These are phyloP conservation scores for Meandrina meandrites DNA, from an alignment of 92 coral and sea anemone species.

Conservation along the genomic window DNA sequence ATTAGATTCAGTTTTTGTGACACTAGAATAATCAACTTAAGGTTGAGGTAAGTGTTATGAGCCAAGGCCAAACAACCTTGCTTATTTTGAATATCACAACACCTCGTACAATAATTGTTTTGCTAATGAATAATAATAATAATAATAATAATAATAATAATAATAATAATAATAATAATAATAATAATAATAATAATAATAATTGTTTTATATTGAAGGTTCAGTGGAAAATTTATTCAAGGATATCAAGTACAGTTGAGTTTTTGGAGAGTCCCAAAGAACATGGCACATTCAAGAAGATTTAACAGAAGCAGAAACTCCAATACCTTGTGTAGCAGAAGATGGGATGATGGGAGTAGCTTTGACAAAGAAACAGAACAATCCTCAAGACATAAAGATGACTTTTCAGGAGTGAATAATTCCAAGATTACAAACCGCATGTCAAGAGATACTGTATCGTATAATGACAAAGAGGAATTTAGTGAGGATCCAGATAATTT, in stretches of 20 bases:
- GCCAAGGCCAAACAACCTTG: too few relatives aligned
- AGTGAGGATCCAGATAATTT: neutral
- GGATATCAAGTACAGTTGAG: constrained; percentile 16
- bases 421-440: neutral
- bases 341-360: neutral
- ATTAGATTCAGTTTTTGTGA: too few relatives aligned
- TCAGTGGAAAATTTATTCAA: neutral
- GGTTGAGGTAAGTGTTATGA: too few relatives aligned
- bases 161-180: too few relatives aligned
- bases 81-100: too few relatives aligned
- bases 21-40: too few relatives aligned
- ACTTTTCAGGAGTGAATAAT: neutral
- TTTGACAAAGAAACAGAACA: neutral
- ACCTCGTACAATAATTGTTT: too few relatives aligned
- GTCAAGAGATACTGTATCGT: neutral
- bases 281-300: neutral
- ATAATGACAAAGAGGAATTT: neutral
- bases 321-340: neutral
- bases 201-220: constrained; percentile 2
- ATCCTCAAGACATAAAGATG: neutral
- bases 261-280: constrained; percentile 34
- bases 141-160: too few relatives aligned
- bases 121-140: too few relatives aligned
- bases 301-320: neutral
- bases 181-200: too few relatives aligned